phyloP scores from a whole-genome alignment of 2,888 invertebrate species.

The Malachius bipustulatus region DNA sequence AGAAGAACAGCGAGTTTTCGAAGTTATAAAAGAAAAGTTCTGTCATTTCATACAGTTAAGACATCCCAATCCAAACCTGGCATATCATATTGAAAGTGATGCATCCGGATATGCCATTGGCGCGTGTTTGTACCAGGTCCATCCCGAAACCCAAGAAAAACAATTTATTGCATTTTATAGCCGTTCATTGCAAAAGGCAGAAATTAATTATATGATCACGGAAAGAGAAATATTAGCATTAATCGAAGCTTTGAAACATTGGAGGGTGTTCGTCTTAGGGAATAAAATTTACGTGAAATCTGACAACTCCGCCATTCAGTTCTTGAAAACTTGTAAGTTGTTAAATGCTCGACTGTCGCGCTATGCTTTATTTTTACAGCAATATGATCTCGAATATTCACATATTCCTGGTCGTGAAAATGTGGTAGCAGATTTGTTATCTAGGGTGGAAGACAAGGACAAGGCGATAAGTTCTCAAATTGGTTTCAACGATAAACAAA shows the following conservation, averaged over 20 bases:
- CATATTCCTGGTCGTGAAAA: slow-evolving; percentile 12
- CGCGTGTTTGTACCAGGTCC: slow-evolving; percentile 11
- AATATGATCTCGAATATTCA: slow-evolving; percentile 9
- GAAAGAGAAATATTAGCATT: slow-evolving; percentile 11
- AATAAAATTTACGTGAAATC: background rate
- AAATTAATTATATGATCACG: slow-evolving; percentile 10
- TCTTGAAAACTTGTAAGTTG: background rate
- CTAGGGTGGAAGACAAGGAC: background rate
- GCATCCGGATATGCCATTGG: slow-evolving; percentile 13
- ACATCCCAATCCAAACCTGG: slow-evolving; percentile 8
- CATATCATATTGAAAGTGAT: slow-evolving; percentile 9
- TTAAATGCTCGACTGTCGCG: slow-evolving; percentile 1
- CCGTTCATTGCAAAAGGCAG: slow-evolving; percentile 4
- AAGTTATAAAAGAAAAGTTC: slow-evolving; percentile 9
- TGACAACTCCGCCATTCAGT: background rate
- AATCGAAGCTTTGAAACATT: background rate
- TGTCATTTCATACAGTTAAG: slow-evolving; percentile 4
- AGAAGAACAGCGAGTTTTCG: slow-evolving; percentile 7
- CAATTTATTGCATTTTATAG: slow-evolving; percentile 9
- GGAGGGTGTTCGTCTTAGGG: background rate
- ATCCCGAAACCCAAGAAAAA: slow-evolving; percentile 1
- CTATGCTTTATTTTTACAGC: slow-evolving; percentile 11
- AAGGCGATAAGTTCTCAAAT: too few relatives aligned
- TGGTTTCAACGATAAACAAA: background rate
- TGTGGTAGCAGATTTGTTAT: slow-evolving; percentile 9